Evolutionary conservation across 2,797 vertebrate species (phyloP), one percentile per base, ranked within the genome.

Genomic region (Acipenser transmontanus): DNA sequence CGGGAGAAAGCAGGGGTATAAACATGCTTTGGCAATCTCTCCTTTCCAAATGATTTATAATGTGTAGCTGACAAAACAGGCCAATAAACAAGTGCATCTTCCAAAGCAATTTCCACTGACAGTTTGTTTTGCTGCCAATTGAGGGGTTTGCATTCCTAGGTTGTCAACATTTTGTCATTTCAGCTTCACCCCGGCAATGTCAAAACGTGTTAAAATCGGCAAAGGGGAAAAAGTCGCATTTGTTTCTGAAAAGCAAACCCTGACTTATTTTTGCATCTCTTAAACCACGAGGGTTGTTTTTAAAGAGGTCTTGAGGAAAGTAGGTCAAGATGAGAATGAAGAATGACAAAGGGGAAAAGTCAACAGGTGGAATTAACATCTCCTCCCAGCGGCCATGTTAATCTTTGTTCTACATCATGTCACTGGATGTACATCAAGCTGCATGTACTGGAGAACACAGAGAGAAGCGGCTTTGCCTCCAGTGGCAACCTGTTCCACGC

Each of bases 371-470:
- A 61, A 67, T 47, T 67, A 49, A 51, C 49, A 62, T 52, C 49
- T 10, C 17, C 14, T 67, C 59, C 59, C 49, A 11, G 6, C 13
- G n/a, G 20, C 66, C 59, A 13, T 54, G 50, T 59, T 67, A 49
- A 7, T 6, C 66, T 51, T 34, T 62, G 60, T 62, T 67, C 59
- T 54, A 14, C 66, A 67, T 51, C 60, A 75, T 59, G 61, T 64
- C 65, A 47, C 61, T 62, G 64, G 64, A 62, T 62, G 61, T 64
- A 51, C 51, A 17, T 60, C 49, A 52, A 51, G 63, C 63, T 49
- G n/a, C 49, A 17, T 50, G 61, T 48, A 57, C 11, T 68, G 79
- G 67, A 66, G 66, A 69, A 57, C 71, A 67, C 67, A 69, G 66
- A 51, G 68, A 72, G 69, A 63, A 63, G 13, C 50, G 4, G 20